Conservation (phyloP, 1,140 invertebrate species). For the Eurytemora carolleeae region DNA sequence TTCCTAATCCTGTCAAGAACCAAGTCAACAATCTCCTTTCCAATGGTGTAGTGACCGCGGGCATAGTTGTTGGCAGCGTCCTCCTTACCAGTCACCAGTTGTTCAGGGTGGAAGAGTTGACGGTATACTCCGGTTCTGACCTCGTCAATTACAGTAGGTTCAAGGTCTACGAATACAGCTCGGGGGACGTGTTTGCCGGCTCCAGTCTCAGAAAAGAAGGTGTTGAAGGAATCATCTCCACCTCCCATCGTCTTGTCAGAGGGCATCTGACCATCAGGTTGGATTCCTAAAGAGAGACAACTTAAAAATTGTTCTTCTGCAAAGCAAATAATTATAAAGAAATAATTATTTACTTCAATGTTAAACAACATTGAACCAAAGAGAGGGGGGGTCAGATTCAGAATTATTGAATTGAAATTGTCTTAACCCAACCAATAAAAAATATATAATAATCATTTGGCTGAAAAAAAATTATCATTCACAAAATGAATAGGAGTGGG, state of each 20-base stretch:
- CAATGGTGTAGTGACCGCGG: constrained; percentile 37
- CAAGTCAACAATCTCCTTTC: constrained; percentile 33
- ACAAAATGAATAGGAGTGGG: too few relatives aligned
- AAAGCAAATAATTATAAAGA: too few relatives aligned
- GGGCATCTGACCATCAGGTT: constrained; percentile 61
- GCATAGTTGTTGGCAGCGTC: constrained; percentile 40
- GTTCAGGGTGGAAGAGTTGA: constrained; percentile 34
- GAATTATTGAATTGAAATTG: too few relatives aligned
- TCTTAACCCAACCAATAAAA: too few relatives aligned
- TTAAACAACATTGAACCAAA: too few relatives aligned
- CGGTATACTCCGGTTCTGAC: constrained; percentile 31
- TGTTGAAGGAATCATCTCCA: constrained; percentile 66
- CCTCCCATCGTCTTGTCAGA: constrained; percentile 36
- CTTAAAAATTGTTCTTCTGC: too few relatives aligned
- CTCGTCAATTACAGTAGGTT: constrained; percentile 42
- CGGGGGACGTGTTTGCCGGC: constrained; percentile 42
- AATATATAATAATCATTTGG: too few relatives aligned
- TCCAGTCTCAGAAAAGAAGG: constrained; percentile 53
- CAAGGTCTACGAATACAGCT: constrained; percentile 61
- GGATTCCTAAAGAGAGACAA: too few relatives aligned
- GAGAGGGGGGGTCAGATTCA: too few relatives aligned
- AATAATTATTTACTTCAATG: too few relatives aligned
- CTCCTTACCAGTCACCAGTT: constrained; percentile 39
- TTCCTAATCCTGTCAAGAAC: constrained; percentile 32
- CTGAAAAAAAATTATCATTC: too few relatives aligned